phyloP scores from a whole-genome alignment of 2,888 invertebrate species.

The Scotopteryx bipunctaria region DNA sequence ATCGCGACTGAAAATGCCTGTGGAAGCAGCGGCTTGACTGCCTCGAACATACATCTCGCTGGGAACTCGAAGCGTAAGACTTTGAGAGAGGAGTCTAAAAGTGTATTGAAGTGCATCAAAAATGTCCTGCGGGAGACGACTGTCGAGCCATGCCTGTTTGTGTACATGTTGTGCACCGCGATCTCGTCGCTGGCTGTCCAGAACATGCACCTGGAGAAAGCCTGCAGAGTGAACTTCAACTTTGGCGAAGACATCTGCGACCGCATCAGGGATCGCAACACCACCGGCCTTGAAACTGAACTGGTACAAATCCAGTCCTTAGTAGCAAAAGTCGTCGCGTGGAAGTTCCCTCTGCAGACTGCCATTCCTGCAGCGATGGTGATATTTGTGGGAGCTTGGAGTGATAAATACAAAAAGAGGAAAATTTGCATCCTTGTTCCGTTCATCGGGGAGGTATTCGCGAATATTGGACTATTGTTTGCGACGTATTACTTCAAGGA shows the following conservation, averaged over 20 bases:
- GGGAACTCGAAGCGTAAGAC: constrained; percentile 49
- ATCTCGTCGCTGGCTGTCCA: constrained; percentile 85
- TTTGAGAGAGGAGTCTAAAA: constrained; percentile 66
- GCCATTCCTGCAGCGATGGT: constrained; percentile 82
- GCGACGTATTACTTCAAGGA: constrained; percentile 83
- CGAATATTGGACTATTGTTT: constrained; percentile 78
- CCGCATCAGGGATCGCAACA: constrained; percentile 68
- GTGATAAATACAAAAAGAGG: constrained; percentile 82
- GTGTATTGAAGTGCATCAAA: constrained; percentile 63
- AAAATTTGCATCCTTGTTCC: constrained; percentile 84
- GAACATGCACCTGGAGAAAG: constrained; percentile 84
- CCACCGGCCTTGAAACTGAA: constrained; percentile 68
- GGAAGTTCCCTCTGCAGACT: constrained; percentile 85
- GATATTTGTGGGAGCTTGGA: constrained; percentile 85
- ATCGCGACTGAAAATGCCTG: constrained; percentile 59
- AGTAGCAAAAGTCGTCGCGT: constrained; percentile 80
- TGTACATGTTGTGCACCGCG: constrained; percentile 86
- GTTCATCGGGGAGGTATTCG: constrained; percentile 80
- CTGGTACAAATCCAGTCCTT: constrained; percentile 72
- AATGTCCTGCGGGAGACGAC: constrained; percentile 72
- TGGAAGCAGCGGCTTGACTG: constrained; percentile 59
- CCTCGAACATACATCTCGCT: constrained; percentile 67
- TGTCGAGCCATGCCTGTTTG: constrained; percentile 86
- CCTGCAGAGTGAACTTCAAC: constrained; percentile 80
- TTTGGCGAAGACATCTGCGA: constrained; percentile 81